phyloP scores from a whole-genome alignment of 2,113 vertebrate genomes.

The Anarhynchus alexandrinus region DNA sequence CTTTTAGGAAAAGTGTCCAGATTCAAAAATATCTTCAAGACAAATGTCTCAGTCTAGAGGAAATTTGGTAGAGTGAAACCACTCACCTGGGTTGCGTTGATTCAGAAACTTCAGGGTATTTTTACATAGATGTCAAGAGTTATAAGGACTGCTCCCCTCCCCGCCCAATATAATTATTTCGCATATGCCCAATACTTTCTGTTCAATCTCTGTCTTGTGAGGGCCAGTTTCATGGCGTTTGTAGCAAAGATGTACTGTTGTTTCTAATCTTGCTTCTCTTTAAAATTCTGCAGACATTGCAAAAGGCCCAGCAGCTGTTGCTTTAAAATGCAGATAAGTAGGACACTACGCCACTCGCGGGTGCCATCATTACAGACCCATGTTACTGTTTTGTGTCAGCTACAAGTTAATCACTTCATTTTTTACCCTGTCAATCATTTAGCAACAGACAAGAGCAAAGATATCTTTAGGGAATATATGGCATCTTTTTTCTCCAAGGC shows the following conservation, averaged over 20 bases:
- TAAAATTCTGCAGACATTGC: constrained; percentile 30
- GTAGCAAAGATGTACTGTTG: background rate
- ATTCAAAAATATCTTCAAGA: background rate
- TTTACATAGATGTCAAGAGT: background rate
- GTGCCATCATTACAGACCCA: background rate
- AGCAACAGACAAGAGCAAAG: background rate
- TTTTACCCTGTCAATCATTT: constrained; percentile 23
- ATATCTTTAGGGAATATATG: background rate
- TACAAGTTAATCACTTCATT: constrained; percentile 37
- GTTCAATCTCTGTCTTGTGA: background rate
- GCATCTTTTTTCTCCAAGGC: background rate
- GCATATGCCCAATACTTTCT: background rate
- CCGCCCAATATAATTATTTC: background rate
- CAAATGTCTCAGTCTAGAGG: background rate
- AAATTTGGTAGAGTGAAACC: background rate
- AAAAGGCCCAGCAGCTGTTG: constrained; percentile 24
- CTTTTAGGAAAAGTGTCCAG: background rate
- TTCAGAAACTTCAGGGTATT: background rate
- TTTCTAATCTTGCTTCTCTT: constrained; percentile 31
- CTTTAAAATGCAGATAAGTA: constrained; percentile 52
- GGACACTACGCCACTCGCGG: background rate
- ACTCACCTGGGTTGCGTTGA: background rate
- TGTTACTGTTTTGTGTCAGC: constrained; percentile 24
- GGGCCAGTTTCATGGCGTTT: background rate
- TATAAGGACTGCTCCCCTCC: background rate